Conservation (phyloP, 2,113 vertebrate genomes). For the Ibidorhyncha struthersii region DNA sequence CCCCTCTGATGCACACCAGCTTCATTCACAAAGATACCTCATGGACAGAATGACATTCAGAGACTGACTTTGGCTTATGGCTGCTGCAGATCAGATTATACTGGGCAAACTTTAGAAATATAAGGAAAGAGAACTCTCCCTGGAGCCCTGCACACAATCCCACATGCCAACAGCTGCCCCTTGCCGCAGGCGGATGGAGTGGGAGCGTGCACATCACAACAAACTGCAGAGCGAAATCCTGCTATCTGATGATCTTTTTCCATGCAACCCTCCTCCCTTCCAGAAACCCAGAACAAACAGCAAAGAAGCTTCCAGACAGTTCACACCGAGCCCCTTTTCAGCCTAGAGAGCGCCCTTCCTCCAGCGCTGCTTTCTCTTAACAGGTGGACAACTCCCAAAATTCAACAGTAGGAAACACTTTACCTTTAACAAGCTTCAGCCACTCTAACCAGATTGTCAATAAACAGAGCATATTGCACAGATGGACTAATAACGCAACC, state of each 20-base stretch:
- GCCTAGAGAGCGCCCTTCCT: not conserved
- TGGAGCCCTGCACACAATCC: not conserved
- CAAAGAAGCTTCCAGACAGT: not conserved
- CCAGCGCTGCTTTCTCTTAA: not conserved
- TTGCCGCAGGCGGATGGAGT: accelerated
- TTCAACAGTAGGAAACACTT: slow-evolving; percentile 46
- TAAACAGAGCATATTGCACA: slow-evolving; percentile 71
- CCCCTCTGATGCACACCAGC: not conserved
- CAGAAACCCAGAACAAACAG: not conserved
- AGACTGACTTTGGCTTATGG: not conserved
- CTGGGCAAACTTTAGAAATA: not conserved
- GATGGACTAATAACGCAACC: slow-evolving; percentile 70
- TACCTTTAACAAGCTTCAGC: slow-evolving; percentile 61
- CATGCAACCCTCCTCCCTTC: not conserved
- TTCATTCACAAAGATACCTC: not conserved
- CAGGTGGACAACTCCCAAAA: slow-evolving; percentile 22
- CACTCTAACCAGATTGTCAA: slow-evolving; percentile 68
- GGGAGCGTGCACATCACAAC: not conserved
- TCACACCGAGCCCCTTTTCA: not conserved
- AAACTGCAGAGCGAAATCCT: not conserved
- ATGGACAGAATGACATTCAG: not conserved
- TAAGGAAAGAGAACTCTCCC: not conserved
- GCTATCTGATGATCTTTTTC: not conserved
- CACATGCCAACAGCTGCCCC: not conserved
- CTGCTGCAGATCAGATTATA: not conserved